These are phyloP conservation scores for Scylla paramamosain DNA, from an alignment of 1,140 invertebrate genomes.

Conservation along the genomic window DNA sequence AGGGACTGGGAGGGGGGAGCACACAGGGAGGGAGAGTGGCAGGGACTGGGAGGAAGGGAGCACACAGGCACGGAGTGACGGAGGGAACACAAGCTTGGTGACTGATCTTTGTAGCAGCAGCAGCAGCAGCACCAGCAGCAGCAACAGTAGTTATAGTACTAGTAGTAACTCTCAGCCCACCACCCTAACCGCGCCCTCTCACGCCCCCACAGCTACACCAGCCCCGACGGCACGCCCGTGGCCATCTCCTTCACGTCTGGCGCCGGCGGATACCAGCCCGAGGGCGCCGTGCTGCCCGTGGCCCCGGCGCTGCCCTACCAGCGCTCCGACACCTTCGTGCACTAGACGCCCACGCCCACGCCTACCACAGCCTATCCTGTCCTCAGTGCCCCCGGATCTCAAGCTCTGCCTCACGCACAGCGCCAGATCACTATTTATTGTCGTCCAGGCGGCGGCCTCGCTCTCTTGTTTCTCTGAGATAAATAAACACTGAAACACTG, in stretches of 20 bases:
- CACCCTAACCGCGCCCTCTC: not conserved
- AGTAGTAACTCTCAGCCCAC: not conserved
- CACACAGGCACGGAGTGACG: not conserved
- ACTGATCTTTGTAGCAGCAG: too few relatives aligned
- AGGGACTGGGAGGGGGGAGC: not conserved
- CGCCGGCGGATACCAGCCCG: slow-evolving; percentile 82
- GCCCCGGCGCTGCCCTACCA: slow-evolving; percentile 77
- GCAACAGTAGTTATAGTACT: too few relatives aligned
- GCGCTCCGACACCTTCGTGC: slow-evolving; percentile 30
- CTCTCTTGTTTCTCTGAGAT: too few relatives aligned
- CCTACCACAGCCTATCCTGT: not conserved
- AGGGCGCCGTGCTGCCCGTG: slow-evolving; percentile 81
- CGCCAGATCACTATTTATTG: too few relatives aligned
- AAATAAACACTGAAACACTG: too few relatives aligned
- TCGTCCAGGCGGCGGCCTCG: too few relatives aligned
- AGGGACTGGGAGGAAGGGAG: not conserved
- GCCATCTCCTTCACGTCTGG: slow-evolving; percentile 82
- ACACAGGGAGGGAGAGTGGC: not conserved
- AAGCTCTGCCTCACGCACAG: too few relatives aligned
- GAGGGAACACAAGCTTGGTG: too few relatives aligned
- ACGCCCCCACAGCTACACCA: slow-evolving; percentile 81
- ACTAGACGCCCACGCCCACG: not conserved
- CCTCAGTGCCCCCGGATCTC: too few relatives aligned
- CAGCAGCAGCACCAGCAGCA: too few relatives aligned
- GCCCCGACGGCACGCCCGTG: slow-evolving; percentile 82